Base-by-base conservation (phyloP, 2,797 vertebrate species). In the Cottoperca gobio region DNA sequence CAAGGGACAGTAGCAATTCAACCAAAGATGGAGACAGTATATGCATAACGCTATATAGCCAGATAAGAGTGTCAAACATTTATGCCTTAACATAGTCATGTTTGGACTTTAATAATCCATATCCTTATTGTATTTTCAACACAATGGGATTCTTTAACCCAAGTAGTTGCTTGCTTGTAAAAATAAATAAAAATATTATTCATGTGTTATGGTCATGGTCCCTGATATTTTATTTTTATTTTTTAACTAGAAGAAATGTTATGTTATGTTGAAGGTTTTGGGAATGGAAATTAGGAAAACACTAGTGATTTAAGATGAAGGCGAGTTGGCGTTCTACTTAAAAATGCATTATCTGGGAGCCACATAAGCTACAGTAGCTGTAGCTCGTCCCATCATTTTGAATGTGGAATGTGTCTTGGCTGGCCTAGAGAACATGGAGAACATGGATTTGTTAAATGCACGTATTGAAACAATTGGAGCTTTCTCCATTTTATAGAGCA, bases 181-280 rank as follows among this genome's bases (percentile, higher is more conserved):
- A 86, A 94, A 94, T 92, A 92, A 94, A 93, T 92, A 92, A 94
- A 93, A 68, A 73, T 67, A 79, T 69, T 75, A 83, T 82, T 90
- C 82, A 61, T 68, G 35, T 65, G 58, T 76, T 37, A 19, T 72
- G 28, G 61, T 35, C 50, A 52, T 46, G 40, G 23, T 76, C 37
- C 24, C 48, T 43, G 24, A 37, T 67, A n/a, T 14, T 21, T 16
- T 54, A 50, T 45, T 42, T 49, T 52, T 57, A 39, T 48, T 2
- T 37, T 31, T 21, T 2, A 46, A 50, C 23, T 13, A 26, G 1
- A 16, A 31, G 40, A 58, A 33, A 43, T 26, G 10, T 33, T 33
- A n/a, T n/a, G 2, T 8, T 7, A 35, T n/a, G 31, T 49, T 24
- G 0, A 17, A 23, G 48, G 31, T 11, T 33, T 28, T 0, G 11